Evolutionary conservation across 2,113 vertebrate species (phyloP), one percentile per base, ranked within the genome.

Genomic region (Sialia sialis): DNA sequence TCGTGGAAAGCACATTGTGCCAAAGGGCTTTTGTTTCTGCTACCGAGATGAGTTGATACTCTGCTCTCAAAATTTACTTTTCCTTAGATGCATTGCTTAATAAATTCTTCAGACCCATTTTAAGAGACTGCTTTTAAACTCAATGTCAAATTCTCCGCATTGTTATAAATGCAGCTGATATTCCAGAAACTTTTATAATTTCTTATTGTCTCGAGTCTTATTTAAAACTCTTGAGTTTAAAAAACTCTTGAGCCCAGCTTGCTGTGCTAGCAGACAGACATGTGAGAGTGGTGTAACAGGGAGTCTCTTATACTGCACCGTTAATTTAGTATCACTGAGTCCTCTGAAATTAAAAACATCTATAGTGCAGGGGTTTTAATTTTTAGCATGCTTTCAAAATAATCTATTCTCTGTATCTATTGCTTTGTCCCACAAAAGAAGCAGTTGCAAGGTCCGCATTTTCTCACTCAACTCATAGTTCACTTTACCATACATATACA

Each of bases 281-380:
- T 29, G 36, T 81, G 17, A 41, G 69, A 48, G 14, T 38, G 25
- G 6, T 12, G 6, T 27, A 41, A 27, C 16, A 26, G 27, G 15
- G n/a, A 64, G 18, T 51, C 25, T 84, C 10, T 64, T 60, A 11
- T 2, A 10, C 8, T 55, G 29, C 25, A 7, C n/a, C 66, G 54
- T 73, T 38, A 38, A 51, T 69, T 64, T n/a, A 27, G 10, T 52
- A 21, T n/a, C 19, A 32, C 48, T 56, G 69, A 68, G 43, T 39
- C 10, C 18, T 4, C 9, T 43, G n/a, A 56, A 48, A 59, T 59
- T 18, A 16, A 36, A 78, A 51, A 12, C 22, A 26, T 51, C 11
- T 26, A 1, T 32, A 43, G 8, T 36, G 36, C 1, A 1, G 5
- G 3, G 10, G 1, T 4, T 15, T 76, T 76, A 2, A 32, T 11